Base-by-base conservation (phyloP, 2,113 vertebrate species). In the Malurus cyaneus region DNA sequence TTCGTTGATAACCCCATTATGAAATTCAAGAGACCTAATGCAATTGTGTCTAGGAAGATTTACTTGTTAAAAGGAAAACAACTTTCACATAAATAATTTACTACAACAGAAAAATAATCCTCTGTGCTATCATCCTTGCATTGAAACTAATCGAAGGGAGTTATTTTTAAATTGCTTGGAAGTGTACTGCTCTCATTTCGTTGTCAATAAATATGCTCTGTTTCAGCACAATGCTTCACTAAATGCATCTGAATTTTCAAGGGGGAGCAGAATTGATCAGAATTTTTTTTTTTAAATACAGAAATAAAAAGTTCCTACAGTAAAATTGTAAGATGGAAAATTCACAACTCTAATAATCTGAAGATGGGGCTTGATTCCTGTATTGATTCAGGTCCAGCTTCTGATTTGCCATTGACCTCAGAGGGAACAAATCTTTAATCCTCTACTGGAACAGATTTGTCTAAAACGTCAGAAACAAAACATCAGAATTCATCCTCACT, bases 111-210 rank as follows among this genome's bases (percentile, higher is more conserved):
- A 95, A 96, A 86, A 89, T 82, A 93, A 96, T 95, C 86, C 93
- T 96, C 93, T 61, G 72, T 90, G 71, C 88, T 94, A 94, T 97
- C 79, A 57, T 86, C 61, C 90, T 95, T 93, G 84, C 94, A 95
- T 96, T 89, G 92, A 95, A 89, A 82, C 50, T 86, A 94, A 96
- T 94, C 78, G 36, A 98, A 97, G 73, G 70, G 80, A 96, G 96
- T 96, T 97, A 94, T 97, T 97, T 96, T 96, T 95, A 97, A 97
- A 97, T 97, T 94, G 96, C 92, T 96, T 96, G 96, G 88, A 97
- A 98, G 74, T 77, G 88, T 93, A 88, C 41, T 91, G 93, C 88
- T 97, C 94, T 97, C 81, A 0, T 97, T 97, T 97, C 89, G 93
- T 95, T 96, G 92, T 97, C 97, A 93, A 96, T 97, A 97, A 95